Conservation (phyloP, 2,113 vertebrate genomes). For the Microtus montanus region DNA sequence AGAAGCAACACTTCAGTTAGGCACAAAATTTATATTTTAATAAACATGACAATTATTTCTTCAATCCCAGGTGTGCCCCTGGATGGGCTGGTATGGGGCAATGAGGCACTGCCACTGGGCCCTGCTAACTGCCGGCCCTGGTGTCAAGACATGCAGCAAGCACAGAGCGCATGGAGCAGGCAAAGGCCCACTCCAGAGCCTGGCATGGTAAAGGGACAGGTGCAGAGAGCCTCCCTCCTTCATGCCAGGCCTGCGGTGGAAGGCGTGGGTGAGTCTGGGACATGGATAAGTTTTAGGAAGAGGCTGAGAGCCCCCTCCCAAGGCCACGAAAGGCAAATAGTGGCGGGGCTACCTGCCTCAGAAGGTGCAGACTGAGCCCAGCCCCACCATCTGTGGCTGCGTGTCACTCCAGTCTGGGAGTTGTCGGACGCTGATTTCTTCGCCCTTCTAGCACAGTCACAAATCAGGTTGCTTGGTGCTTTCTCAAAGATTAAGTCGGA, state of each 20-base stretch:
- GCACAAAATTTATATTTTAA: conserved; percentile 77
- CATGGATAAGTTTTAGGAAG: too few species aligned
- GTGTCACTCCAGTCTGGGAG: not conserved
- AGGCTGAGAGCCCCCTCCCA: not conserved
- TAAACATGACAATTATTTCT: conserved; percentile 65
- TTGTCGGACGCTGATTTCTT: not conserved
- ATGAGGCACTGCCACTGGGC: not conserved
- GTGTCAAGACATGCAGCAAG: too few species aligned
- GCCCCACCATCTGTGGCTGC: not conserved
- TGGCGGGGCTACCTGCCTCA: not conserved
- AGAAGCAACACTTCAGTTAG: conserved; percentile 72
- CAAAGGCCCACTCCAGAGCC: not conserved
- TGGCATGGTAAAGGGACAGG: not conserved
- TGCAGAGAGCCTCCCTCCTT: too few species aligned
- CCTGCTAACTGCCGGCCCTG: rapidly evolving
- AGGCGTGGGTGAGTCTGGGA: not conserved
- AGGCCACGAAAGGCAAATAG: rapidly evolving
- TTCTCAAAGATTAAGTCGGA: conserved; percentile 52
- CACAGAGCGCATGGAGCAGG: not conserved
- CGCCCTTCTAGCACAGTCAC: not conserved
- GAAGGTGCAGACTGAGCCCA: not conserved
- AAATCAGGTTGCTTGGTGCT: conserved; percentile 27
- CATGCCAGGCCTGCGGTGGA: not conserved
- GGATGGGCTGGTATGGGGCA: not conserved
- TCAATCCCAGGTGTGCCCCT: conserved; percentile 18